phyloP scores from a whole-genome alignment of 2,113 vertebrate species.

The Anseranas semipalmata region DNA sequence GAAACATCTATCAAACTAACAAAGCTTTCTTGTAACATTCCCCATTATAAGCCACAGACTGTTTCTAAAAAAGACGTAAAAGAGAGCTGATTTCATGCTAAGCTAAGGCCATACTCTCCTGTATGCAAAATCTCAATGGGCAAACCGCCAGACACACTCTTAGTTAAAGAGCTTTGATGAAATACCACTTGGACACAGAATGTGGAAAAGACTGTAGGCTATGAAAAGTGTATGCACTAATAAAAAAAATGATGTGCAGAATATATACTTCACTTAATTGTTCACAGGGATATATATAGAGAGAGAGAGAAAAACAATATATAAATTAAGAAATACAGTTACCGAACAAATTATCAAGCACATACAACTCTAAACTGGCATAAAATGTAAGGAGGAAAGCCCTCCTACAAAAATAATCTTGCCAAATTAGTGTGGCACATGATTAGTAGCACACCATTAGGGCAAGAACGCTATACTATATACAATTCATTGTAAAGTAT shows the following conservation, averaged over 20 bases:
- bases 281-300: neutral
- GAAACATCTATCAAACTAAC: neutral
- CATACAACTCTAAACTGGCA: neutral
- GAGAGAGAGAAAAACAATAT: neutral
- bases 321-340: neutral
- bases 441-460: neutral
- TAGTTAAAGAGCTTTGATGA: neutral
- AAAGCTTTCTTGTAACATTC: neutral
- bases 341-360: neutral
- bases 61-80: neutral
- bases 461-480: neutral
- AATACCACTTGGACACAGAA: neutral
- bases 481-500: neutral
- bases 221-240: neutral
- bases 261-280: neutral
- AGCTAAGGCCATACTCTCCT: neutral
- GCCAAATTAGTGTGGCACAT: neutral
- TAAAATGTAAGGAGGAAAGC: neutral
- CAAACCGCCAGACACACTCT: neutral
- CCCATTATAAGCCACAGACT: neutral
- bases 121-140: neutral
- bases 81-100: neutral
- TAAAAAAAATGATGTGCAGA: neutral
- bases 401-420: neutral
- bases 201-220: neutral